Percentiles rank a stretch among this genome's conserved stretches.
phyloP scores from a whole-genome alignment of 2,113 vertebrate species.

The Oncorhynchus tshawytscha region DNA sequence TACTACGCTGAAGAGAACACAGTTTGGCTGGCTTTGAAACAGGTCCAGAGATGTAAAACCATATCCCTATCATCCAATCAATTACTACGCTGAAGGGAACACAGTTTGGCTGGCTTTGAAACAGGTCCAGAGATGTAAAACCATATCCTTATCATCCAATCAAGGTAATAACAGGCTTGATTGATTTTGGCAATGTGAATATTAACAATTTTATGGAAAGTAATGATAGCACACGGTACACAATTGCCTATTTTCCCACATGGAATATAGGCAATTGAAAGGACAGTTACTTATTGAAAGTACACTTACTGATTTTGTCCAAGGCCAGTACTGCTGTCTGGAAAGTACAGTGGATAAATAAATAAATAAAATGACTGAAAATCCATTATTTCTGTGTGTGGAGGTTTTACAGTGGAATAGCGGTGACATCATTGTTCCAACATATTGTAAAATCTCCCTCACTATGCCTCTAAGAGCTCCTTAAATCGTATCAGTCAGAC shows the following conservation, averaged over 20 bases:
- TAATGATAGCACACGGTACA: background rate
- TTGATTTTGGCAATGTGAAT: conserved; percentile 39
- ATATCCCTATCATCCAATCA: background rate
- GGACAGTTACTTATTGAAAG: conserved; percentile 43
- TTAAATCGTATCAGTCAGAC: conserved; percentile 57
- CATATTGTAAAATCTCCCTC: conserved; percentile 41
- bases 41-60: conserved; percentile 3
- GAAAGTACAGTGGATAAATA: conserved; percentile 14
- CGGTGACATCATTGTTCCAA: conserved; percentile 43
- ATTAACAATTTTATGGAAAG: background rate
- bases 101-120: conserved; percentile 46
- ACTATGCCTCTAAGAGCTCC: conserved; percentile 47
- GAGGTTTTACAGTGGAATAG: conserved; percentile 50
- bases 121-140: conserved; percentile 7
- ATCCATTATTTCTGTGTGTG: conserved; percentile 50
- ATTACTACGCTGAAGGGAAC: conserved; percentile 31
- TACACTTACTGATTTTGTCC: conserved; percentile 33
- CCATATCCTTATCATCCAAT: background rate
- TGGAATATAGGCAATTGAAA: conserved; percentile 37
- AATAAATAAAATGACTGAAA: conserved; percentile 56
- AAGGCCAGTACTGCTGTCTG: conserved; percentile 9
- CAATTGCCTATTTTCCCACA: conserved; percentile 38
- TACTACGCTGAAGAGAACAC: conserved; percentile 18
- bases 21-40: conserved; percentile 46
- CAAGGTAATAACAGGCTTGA: conserved; percentile 31